Evolutionary conservation across 2,113 vertebrate genomes (phyloP), one percentile per base, ranked within the genome.

Genomic region (Semnornis frantzii): DNA sequence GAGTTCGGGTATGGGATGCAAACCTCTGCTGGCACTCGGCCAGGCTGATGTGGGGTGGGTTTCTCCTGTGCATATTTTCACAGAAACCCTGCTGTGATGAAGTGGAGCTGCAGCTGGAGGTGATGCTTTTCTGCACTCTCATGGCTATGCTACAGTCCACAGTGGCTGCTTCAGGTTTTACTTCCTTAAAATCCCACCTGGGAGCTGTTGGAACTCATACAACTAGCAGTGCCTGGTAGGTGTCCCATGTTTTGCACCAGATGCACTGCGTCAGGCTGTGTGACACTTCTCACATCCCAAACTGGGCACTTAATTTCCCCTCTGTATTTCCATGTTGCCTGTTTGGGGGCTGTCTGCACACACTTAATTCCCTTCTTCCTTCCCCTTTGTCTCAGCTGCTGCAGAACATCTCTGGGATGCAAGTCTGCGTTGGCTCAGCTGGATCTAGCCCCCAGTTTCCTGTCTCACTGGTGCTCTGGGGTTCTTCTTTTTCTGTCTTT

Each of bases 21-120:
- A 74, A 10, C 34, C 55, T 76, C 10, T 34, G 30, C 6, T 3
- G 6, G 15, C 31, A 54, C 31, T 50, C 34, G 63, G 66, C 6
- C 0, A 0, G 30, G 27, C 15, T 63, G 44, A 0, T 2, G 16
- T 25, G 9, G 10, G 8, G 3, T 31, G 8, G 7, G 54, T 74
- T 62, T 62, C 12, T 85, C 25, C 31, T 20, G 10, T 15, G 24
- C 30, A 15, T 30, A n/a, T 80, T 92, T 66, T 65, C 30, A 28
- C 28, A 82, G 77, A 86, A 48, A 71, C 12, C 17, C 11, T 59
- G 63, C 64, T 34, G 25, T 68, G 57, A 42, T 27, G 12, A 93
- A 48, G 19, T 48, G 14, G 16, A 74, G 33, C 19, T 48, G 8
- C 13, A 42, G 19, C 24, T 57, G 66, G 14, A 70, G 18, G 24